These are phyloP conservation scores for Drosophila sproati DNA, from an alignment of 1,140 invertebrate genomes.

Conservation along the genomic window DNA sequence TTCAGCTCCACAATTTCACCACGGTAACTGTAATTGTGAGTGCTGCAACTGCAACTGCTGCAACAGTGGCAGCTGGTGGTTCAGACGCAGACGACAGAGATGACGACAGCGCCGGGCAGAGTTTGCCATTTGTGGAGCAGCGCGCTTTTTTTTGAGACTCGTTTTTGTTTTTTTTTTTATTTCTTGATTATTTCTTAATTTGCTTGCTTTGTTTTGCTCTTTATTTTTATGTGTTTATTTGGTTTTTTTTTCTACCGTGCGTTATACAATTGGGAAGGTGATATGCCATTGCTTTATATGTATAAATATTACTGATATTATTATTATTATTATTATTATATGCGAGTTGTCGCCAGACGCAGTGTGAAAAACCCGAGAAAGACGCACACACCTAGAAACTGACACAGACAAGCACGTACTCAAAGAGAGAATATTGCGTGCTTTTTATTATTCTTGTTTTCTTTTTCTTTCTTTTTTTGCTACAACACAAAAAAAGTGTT, in stretches of 20 bases:
- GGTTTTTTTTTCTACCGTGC: slow-evolving; percentile 24
- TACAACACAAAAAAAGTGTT: slow-evolving; percentile 23
- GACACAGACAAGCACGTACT: neutral
- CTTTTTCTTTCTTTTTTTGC: neutral
- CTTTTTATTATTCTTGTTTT: neutral
- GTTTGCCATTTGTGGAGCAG: slow-evolving; percentile 58
- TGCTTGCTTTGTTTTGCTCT: neutral
- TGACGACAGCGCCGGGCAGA: slow-evolving; percentile 34
- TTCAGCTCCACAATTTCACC: neutral
- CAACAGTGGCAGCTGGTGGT: slow-evolving; percentile 24
- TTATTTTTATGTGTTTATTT: neutral
- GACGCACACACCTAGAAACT: neutral
- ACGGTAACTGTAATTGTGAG: neutral
- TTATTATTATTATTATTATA: slow-evolving; percentile 23
- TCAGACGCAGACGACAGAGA: slow-evolving; percentile 8
- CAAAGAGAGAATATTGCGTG: slow-evolving; percentile 4
- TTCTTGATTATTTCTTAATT: neutral
- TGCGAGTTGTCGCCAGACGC: slow-evolving; percentile 15
- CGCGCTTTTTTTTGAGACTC: slow-evolving; percentile 1
- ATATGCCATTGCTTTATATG: neutral
- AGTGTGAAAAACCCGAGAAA: slow-evolving; percentile 14
- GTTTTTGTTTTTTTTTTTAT: neutral
- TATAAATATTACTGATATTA: neutral
- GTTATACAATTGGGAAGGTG: slow-evolving; percentile 62
- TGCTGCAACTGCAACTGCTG: slow-evolving; percentile 18